Evolutionary conservation across 2,797 vertebrate species (phyloP).

Genomic region (Coregonus sp.): DNA sequence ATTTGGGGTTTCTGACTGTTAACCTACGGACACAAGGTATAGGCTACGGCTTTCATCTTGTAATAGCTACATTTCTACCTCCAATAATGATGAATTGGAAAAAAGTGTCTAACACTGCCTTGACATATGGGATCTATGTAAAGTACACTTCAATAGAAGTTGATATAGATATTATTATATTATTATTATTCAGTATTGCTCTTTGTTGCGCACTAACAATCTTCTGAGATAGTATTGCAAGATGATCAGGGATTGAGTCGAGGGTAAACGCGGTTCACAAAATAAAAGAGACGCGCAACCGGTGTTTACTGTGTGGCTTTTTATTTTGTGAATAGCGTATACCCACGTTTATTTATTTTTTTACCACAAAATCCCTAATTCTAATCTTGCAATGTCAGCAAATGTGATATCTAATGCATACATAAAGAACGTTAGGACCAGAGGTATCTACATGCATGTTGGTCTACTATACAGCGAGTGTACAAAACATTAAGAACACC

Average conservation of each 20-base stretch:
- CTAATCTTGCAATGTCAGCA: not conserved
- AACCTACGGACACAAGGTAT: not conserved
- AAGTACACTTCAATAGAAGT: not conserved
- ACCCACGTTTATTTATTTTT: not conserved
- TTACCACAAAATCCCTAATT: not conserved
- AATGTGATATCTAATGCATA: not conserved
- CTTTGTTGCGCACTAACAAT: not conserved
- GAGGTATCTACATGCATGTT: not conserved
- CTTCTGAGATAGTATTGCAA: not conserved
- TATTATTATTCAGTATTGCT: not conserved
- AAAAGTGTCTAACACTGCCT: slow-evolving; percentile 3
- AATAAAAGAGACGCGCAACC: not conserved
- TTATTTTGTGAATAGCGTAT: not conserved
- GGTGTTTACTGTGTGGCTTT: not conserved
- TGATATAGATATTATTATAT: not conserved
- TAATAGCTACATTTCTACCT: not conserved
- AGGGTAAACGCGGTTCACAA: not conserved
- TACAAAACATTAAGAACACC: no score
- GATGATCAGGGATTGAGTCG: not conserved
- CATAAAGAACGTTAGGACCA: not conserved
- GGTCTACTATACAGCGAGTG: no score
- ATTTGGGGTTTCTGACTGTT: slow-evolving; percentile 4
- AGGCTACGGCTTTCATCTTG: not conserved
- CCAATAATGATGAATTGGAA: slow-evolving; percentile 10
- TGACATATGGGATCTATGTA: slow-evolving; percentile 1